Percentiles rank a stretch among this genome's conserved stretches.
phyloP scores from a whole-genome alignment of 2,888 invertebrate genomes.

The Coelogynopora nodosa region DNA sequence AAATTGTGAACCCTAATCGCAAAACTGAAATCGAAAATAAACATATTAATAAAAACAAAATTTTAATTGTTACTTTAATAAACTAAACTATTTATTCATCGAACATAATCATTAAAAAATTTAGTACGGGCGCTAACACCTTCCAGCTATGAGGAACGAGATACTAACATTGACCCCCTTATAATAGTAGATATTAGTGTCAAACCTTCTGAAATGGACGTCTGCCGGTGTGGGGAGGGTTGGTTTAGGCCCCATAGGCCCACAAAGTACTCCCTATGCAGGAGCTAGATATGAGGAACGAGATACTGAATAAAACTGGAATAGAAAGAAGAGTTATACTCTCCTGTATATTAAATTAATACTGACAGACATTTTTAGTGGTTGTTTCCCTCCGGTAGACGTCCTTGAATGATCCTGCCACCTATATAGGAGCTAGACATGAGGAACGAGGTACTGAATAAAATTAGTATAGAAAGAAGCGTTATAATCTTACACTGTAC shows the following conservation, averaged over 20 bases:
- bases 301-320: neutral
- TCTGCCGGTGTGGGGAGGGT: neutral
- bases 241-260: neutral
- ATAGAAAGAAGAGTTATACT: neutral
- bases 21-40: too few species aligned
- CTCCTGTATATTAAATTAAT: conserved; percentile 9
- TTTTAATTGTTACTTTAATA: too few species aligned
- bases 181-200: conserved; percentile 8
- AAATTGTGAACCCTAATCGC: too few species aligned
- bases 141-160: neutral
- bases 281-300: too few species aligned
- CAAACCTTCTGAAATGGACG: conserved; percentile 14
- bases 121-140: neutral
- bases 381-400: neutral
- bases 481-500: too few species aligned
- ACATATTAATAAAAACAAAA: too few species aligned
- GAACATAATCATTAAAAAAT: too few species aligned
- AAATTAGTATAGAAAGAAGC: too few species aligned
- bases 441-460: too few species aligned
- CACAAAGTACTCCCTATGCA: neutral
- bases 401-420: too few species aligned
- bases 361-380: neutral
- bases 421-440: too few species aligned
- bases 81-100: too few species aligned
- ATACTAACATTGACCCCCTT: conserved; percentile 11